A percentile compares a stretch with the other conserved stretches of the same genome.
Conservation (phyloP, 1,140 invertebrate species). For the Ptiloglossa arizonensis region DNA sequence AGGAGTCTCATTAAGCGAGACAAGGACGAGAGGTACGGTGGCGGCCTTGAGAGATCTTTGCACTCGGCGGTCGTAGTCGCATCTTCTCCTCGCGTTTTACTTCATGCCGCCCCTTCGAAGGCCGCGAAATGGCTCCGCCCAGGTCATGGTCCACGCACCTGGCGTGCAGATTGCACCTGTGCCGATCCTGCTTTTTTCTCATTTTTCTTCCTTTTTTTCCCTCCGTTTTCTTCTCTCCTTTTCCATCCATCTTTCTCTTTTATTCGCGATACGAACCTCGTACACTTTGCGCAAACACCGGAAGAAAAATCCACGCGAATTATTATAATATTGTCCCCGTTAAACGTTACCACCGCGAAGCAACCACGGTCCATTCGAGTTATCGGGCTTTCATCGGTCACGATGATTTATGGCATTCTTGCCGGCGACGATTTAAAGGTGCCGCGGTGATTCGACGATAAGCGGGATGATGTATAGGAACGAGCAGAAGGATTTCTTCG, state of each 20-base stretch:
- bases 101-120: slow-evolving; percentile 71
- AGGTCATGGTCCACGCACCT: slow-evolving; percentile 73
- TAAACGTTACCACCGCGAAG: background rate
- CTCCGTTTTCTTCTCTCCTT: background rate
- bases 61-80: slow-evolving; percentile 66
- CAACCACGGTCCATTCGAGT: background rate
- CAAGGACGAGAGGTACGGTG: slow-evolving; percentile 69
- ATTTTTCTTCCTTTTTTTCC: background rate
- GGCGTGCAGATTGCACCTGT: slow-evolving; percentile 37
- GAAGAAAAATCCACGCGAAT: background rate
- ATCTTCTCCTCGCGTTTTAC: slow-evolving; percentile 65
- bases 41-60: slow-evolving; percentile 80
- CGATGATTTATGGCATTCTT: slow-evolving; percentile 31
- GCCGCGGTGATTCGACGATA: slow-evolving; percentile 21
- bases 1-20: slow-evolving; percentile 75
- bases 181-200: background rate
- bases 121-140: slow-evolving; percentile 66
- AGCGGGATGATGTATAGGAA: slow-evolving; percentile 8
- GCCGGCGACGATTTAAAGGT: slow-evolving; percentile 22
- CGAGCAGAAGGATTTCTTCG: background rate
- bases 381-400: slow-evolving; percentile 28
- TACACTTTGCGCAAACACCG: too few relatives aligned
- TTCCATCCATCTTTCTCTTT: too few relatives aligned
- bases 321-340: slow-evolving; percentile 26
- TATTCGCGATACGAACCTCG: too few relatives aligned